These are phyloP conservation scores for Drosophila planitibia DNA, from an alignment of 2,888 invertebrate species.

Conservation along the genomic window DNA sequence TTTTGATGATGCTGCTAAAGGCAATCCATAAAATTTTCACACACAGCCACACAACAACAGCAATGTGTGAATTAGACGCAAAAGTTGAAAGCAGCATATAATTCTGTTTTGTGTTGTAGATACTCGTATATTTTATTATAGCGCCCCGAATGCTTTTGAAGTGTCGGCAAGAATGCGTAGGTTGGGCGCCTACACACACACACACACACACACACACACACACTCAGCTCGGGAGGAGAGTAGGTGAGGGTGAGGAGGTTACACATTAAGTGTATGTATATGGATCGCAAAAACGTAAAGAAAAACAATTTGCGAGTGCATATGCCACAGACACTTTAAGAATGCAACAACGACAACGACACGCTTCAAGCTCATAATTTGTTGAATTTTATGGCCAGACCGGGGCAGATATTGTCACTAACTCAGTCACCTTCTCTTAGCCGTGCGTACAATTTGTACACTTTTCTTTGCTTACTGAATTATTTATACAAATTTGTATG, in stretches of 20 bases:
- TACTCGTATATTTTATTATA: slow-evolving; percentile 61
- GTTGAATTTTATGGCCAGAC: slow-evolving; percentile 54
- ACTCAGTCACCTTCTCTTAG: slow-evolving; percentile 8
- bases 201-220: not conserved
- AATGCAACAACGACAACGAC: slow-evolving; percentile 38
- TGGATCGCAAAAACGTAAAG: slow-evolving; percentile 35
- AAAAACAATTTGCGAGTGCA: slow-evolving; percentile 59
- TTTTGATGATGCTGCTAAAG: slow-evolving; percentile 77
- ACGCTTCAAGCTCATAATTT: slow-evolving; percentile 72
- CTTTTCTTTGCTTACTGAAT: slow-evolving; percentile 40
- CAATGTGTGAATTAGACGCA: slow-evolving; percentile 77
- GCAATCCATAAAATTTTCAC: slow-evolving; percentile 74
- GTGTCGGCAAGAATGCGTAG: slow-evolving; percentile 56
- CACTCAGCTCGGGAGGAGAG: not conserved
- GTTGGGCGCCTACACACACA: slow-evolving; percentile 38
- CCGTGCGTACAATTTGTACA: slow-evolving; percentile 21
- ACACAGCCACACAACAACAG: slow-evolving; percentile 43
- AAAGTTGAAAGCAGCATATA: slow-evolving; percentile 74
- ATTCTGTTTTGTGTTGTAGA: slow-evolving; percentile 56
- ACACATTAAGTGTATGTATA: slow-evolving; percentile 36
- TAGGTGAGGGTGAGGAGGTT: slow-evolving; percentile 1
- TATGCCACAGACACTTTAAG: slow-evolving; percentile 56
- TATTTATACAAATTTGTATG: slow-evolving; percentile 68
- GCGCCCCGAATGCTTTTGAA: slow-evolving; percentile 68
- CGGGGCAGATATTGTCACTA: slow-evolving; percentile 11